phyloP scores from a whole-genome alignment of 2,113 vertebrate species.

The Apteryx owenii region DNA sequence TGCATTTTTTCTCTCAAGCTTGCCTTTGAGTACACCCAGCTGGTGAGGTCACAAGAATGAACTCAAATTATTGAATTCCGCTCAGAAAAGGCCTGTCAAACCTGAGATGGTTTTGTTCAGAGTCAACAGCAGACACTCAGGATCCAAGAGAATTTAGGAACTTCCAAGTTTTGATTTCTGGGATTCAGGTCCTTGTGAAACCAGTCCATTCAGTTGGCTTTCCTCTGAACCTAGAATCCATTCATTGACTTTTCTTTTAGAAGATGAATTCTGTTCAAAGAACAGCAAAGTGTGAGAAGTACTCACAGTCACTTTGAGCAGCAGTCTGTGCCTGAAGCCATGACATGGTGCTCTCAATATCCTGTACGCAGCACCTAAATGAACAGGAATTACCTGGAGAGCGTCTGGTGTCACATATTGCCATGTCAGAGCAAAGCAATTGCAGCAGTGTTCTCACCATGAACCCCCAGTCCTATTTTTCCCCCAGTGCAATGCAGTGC shows the following conservation, averaged over 20 bases:
- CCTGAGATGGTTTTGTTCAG: background rate
- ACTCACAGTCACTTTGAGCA: background rate
- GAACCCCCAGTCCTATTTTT: no score
- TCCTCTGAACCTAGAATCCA: background rate
- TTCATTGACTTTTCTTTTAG: no score
- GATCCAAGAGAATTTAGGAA: background rate
- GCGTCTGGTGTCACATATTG: no score
- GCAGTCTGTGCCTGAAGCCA: background rate
- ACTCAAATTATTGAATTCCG: background rate
- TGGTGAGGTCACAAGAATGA: no score
- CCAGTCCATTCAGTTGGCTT: background rate
- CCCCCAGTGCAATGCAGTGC: background rate
- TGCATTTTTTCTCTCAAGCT: background rate
- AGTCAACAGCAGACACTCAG: background rate
- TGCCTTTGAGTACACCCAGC: background rate
- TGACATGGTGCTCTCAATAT: background rate
- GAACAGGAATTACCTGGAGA: background rate
- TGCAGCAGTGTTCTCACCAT: background rate
- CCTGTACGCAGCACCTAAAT: background rate
- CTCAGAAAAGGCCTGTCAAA: background rate
- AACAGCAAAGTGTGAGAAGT: background rate
- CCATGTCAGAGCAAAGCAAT: no score
- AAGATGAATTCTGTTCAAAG: background rate
- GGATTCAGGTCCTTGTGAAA: background rate
- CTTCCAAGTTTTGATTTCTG: background rate